These are phyloP conservation scores for Pungitius pungitius DNA, from an alignment of 2,113 vertebrate genomes.

Conservation along the genomic window DNA sequence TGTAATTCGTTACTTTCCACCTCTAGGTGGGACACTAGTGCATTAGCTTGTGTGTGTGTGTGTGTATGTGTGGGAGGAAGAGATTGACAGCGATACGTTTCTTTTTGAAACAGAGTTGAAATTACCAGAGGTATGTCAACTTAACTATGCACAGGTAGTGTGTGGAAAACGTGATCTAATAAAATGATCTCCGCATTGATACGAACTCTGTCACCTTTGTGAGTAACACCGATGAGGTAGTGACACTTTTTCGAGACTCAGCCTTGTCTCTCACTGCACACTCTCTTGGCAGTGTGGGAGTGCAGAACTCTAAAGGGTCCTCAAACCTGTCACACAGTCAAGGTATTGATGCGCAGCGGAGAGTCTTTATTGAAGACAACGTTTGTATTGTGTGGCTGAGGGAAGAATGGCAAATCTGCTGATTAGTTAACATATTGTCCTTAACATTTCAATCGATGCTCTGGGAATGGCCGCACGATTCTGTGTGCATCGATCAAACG, in stretches of 20 bases:
- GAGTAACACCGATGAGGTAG: slow-evolving; percentile 32
- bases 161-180: background rate
- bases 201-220: slow-evolving; percentile 41
- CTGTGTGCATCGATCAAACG: slow-evolving; percentile 26
- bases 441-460: slow-evolving; percentile 12
- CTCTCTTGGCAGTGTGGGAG: slow-evolving; percentile 53
- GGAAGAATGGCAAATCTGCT: background rate
- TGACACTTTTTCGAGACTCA: slow-evolving; percentile 57
- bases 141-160: background rate
- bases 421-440: slow-evolving; percentile 22
- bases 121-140: background rate
- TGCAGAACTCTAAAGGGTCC: slow-evolving; percentile 41
- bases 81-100: slow-evolving; percentile 2
- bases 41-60: background rate
- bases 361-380: slow-evolving; percentile 4
- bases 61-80: background rate
- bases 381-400: slow-evolving; percentile 3
- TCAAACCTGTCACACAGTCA: slow-evolving; percentile 54
- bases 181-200: background rate
- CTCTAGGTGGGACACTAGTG: background rate
- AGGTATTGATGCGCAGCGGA: slow-evolving; percentile 43
- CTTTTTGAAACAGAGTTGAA: slow-evolving; percentile 9
- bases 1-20: too few species aligned
- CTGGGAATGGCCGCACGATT: background rate
- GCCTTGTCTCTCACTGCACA: slow-evolving; percentile 65